These are phyloP conservation scores for Dioctria linearis DNA, from an alignment of 2,888 invertebrate genomes.

Conservation along the genomic window DNA sequence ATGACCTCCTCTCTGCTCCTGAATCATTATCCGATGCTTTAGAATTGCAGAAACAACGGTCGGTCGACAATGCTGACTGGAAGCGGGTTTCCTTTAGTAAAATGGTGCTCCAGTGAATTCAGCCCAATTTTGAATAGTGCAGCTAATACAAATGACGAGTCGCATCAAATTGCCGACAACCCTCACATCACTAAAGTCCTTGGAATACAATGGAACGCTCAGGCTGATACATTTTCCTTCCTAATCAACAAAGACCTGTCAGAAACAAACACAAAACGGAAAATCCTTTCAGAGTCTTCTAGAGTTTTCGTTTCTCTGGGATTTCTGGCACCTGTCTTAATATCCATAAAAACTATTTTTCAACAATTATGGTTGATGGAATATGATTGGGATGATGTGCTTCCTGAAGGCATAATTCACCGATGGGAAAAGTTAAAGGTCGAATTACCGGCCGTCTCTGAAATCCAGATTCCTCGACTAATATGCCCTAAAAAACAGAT, in stretches of 20 bases:
- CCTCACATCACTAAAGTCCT: neutral
- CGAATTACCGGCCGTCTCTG: too few species aligned
- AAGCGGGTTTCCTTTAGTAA: neutral
- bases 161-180: neutral
- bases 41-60: neutral
- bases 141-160: neutral
- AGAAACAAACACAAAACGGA: neutral
- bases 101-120: neutral
- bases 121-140: neutral
- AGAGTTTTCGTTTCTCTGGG: neutral
- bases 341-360: too few species aligned
- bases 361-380: too few species aligned
- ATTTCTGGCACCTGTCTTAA: too few species aligned
- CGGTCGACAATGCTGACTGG: neutral
- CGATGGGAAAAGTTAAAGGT: too few species aligned
- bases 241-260: neutral
- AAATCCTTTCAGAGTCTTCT: neutral
- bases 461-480: too few species aligned
- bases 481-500: too few species aligned
- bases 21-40: neutral
- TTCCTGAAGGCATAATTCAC: too few species aligned
- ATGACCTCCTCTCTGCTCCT: neutral
- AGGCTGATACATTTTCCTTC: neutral
- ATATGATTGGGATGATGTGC: too few species aligned
- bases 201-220: neutral